A percentile compares a stretch with the other conserved stretches of the same genome.
These are phyloP conservation scores for Lapara coniferarum DNA, from an alignment of 2,888 invertebrate species.

Conservation along the genomic window DNA sequence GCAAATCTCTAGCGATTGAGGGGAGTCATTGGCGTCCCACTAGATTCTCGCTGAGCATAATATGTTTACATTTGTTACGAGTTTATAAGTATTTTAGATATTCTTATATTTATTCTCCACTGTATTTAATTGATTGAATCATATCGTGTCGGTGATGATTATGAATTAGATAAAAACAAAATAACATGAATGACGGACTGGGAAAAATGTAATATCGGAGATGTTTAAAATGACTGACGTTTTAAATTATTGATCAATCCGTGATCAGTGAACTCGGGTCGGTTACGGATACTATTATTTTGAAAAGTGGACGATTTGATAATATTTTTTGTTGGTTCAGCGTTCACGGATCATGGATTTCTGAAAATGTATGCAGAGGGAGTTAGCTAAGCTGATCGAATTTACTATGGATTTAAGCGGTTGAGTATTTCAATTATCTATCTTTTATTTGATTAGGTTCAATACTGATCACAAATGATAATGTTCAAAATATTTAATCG, in stretches of 20 bases:
- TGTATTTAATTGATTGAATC: constrained; percentile 72
- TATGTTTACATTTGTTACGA: constrained; percentile 84
- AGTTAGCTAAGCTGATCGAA: constrained; percentile 80
- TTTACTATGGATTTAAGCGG: constrained; percentile 82
- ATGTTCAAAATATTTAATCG: constrained; percentile 67
- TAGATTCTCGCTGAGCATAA: constrained; percentile 71
- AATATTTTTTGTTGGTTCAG: constrained; percentile 28
- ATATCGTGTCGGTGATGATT: constrained; percentile 44
- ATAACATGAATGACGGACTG: constrained; percentile 37
- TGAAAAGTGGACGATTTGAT: constrained; percentile 18
- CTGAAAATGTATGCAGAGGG: constrained; percentile 58
- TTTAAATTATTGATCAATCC: constrained; percentile 58
- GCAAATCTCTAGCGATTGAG: constrained; percentile 55
- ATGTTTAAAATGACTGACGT: constrained; percentile 68
- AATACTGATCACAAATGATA: constrained; percentile 64
- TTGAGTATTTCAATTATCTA: constrained; percentile 72
- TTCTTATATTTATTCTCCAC: constrained; percentile 87
- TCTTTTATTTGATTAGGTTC: constrained; percentile 70
- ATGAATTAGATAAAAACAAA: constrained; percentile 50
- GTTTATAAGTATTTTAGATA: constrained; percentile 88
- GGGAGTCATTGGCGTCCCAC: constrained; percentile 66
- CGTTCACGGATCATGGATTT: constrained; percentile 63
- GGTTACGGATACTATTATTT: constrained; percentile 5
- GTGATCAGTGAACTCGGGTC: constrained; percentile 56
- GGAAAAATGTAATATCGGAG: constrained; percentile 44